phyloP scores from a whole-genome alignment of 2,113 vertebrate genomes.

The Pholis gunnellus region DNA sequence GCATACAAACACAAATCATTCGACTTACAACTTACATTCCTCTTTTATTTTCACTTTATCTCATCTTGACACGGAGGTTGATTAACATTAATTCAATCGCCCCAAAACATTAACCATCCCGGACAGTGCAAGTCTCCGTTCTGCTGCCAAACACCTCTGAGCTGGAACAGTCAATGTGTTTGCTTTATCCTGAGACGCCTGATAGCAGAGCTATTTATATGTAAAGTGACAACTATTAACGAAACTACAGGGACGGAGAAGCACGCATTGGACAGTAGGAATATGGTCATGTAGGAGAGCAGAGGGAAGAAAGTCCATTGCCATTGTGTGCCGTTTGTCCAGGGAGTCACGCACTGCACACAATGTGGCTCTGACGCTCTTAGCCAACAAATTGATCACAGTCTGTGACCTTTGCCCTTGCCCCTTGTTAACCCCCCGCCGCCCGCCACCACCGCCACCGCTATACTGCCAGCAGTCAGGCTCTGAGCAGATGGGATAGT shows the following conservation, averaged over 20 bases:
- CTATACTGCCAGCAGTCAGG: constrained; percentile 51
- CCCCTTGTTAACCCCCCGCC: constrained; percentile 56
- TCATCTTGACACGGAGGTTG: constrained; percentile 16
- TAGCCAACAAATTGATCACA: constrained; percentile 74
- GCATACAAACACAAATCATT: background rate
- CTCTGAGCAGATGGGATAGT: constrained; percentile 70
- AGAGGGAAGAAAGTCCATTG: constrained; percentile 29
- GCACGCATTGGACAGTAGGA: background rate
- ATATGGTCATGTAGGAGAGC: background rate
- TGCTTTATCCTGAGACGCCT: background rate
- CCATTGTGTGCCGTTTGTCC: constrained; percentile 24
- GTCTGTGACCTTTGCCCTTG: constrained; percentile 76
- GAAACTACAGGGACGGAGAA: background rate
- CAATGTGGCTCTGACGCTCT: constrained; percentile 40
- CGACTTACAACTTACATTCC: background rate
- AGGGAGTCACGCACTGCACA: constrained; percentile 18
- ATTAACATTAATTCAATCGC: background rate
- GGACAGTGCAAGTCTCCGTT: background rate
- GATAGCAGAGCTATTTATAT: background rate
- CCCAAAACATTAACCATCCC: background rate
- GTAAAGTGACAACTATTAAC: background rate
- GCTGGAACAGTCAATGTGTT: constrained; percentile 9
- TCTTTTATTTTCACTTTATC: background rate
- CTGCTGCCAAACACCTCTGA: constrained; percentile 8
- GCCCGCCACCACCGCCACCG: background rate